Conservation (phyloP, 2,797 vertebrate genomes). For the Rhynchonycteris naso region DNA sequence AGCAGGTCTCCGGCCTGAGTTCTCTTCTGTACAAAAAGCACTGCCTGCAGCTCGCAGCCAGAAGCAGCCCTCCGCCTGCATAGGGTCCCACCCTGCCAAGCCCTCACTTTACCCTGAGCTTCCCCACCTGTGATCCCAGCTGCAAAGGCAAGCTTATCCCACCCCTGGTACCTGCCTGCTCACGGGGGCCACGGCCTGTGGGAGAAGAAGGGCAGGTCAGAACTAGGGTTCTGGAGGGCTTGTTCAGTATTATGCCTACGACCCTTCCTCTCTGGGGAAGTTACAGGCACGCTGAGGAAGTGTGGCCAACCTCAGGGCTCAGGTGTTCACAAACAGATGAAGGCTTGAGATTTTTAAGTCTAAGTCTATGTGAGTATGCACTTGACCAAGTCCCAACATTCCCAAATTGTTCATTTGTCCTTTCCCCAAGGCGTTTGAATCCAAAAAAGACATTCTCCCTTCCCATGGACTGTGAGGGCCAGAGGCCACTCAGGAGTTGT, state of each 20-base stretch:
- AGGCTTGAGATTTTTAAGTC: slow-evolving; percentile 65
- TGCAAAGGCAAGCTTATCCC: background rate
- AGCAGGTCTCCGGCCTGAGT: background rate
- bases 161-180: background rate
- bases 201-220: background rate
- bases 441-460: background rate
- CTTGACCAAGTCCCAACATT: too few species aligned
- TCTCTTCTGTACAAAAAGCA: background rate
- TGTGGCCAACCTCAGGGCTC: slow-evolving; percentile 57
- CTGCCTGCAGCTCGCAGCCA: background rate
- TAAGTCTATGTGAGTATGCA: slow-evolving; percentile 69
- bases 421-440: slow-evolving; percentile 52
- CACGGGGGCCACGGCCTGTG: slow-evolving; percentile 62
- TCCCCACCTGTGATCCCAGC: background rate
- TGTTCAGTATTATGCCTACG: background rate
- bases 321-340: background rate
- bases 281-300: slow-evolving; percentile 63
- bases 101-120: background rate
- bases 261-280: slow-evolving; percentile 48
- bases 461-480: background rate
- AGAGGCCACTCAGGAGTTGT: slow-evolving; percentile 88
- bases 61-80: background rate
- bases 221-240: background rate
- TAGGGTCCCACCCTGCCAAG: fast-evolving
- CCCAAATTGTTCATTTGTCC: background rate